phyloP scores from a whole-genome alignment of 2,113 vertebrate species.

The Heterotilapia buettikoferi region DNA sequence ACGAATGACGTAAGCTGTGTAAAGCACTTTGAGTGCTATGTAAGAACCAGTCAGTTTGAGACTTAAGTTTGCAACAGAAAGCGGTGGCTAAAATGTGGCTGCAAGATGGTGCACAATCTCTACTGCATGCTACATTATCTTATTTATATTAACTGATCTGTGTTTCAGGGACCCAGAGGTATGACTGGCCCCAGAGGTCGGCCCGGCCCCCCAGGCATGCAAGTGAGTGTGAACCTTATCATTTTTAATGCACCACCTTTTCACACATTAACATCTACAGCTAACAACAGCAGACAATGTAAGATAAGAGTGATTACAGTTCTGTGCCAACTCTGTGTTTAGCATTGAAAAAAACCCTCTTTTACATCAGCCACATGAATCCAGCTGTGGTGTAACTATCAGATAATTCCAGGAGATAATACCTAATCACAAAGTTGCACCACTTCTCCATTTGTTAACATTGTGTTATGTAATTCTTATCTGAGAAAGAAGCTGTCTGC shows the following conservation, averaged over 20 bases:
- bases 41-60: neutral
- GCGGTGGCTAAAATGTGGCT: neutral
- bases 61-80: neutral
- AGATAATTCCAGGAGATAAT: neutral
- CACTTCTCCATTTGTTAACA: constrained; percentile 12
- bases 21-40: neutral
- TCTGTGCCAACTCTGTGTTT: neutral
- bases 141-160: neutral
- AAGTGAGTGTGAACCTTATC: constrained; percentile 62
- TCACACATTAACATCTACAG: neutral
- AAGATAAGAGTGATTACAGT: neutral
- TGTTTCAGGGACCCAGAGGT: constrained; percentile 75
- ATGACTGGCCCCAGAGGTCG: constrained; percentile 77
- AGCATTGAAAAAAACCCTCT: neutral
- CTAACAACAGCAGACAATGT: neutral
- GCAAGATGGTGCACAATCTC: neutral
- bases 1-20: neutral
- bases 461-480: constrained; percentile 1
- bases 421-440: neutral
- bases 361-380: neutral
- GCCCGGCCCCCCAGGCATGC: constrained; percentile 72
- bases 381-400: neutral
- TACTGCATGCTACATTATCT: neutral
- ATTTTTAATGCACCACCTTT: neutral
- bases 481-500: neutral